A percentile compares a stretch with the other conserved stretches of the same genome.
Evolutionary conservation across 2,113 vertebrate genomes (phyloP).

Genomic region (Forbesichthys agassizii): DNA sequence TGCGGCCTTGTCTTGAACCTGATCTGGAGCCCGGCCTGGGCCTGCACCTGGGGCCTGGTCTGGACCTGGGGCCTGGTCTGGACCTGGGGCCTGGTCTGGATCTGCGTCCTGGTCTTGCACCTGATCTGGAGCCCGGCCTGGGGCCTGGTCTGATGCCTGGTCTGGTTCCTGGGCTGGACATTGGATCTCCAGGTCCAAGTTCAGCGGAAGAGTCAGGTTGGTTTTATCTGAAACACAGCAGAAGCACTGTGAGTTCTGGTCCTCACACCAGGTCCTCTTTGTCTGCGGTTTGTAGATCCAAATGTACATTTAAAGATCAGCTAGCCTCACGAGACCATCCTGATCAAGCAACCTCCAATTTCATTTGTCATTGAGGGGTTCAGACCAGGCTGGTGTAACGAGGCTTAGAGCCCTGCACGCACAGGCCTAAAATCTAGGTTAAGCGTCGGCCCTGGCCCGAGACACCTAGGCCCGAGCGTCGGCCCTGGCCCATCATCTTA

Average conservation of each 20-base stretch:
- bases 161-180: conserved; percentile 29
- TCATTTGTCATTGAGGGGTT: too few species aligned
- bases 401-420: too few species aligned
- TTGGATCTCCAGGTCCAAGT: conserved; percentile 23
- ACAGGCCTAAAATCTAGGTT: too few species aligned
- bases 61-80: conserved; percentile 24
- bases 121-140: conserved; percentile 24
- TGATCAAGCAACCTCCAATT: too few species aligned
- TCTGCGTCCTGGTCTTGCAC: background rate
- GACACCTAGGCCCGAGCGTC: too few species aligned
- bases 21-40: conserved; percentile 24
- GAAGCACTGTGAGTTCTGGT: background rate
- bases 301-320: too few species aligned
- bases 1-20: background rate
- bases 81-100: background rate
- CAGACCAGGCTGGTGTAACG: too few species aligned
- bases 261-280: too few species aligned
- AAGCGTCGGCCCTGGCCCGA: too few species aligned
- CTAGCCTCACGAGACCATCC: too few species aligned
- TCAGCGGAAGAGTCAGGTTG: conserved; percentile 52
- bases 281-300: too few species aligned
- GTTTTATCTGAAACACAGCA: conserved; percentile 67
- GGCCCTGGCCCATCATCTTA: too few species aligned
- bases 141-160: background rate
- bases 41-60: background rate